These are phyloP conservation scores for Isoperla grammatica DNA, from an alignment of 2,888 invertebrate species.

Conservation along the genomic window DNA sequence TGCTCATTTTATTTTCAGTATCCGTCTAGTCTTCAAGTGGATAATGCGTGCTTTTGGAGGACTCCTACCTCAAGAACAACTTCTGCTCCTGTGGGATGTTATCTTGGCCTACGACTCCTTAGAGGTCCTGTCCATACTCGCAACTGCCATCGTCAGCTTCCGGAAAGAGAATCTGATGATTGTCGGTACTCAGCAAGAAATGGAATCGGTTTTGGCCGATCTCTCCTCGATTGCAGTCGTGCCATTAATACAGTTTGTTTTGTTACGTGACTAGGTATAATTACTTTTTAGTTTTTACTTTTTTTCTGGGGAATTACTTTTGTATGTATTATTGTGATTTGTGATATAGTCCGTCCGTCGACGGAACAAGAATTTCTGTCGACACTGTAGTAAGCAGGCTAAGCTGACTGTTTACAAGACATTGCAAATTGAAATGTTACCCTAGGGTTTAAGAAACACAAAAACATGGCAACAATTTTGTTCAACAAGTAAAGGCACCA, in stretches of 20 bases:
- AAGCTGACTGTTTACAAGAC: too few relatives aligned
- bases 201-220: slow-evolving; percentile 83
- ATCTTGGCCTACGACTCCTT: slow-evolving; percentile 87
- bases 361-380: too few relatives aligned
- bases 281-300: too few relatives aligned
- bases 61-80: slow-evolving; percentile 85
- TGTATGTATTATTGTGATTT: too few relatives aligned
- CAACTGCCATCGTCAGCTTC: slow-evolving; percentile 78
- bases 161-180: slow-evolving; percentile 78
- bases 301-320: too few relatives aligned
- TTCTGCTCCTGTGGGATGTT: slow-evolving; percentile 89
- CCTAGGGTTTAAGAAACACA: too few relatives aligned
- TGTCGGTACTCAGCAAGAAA: slow-evolving; percentile 65
- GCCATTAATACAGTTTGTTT: slow-evolving; percentile 73
- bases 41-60: slow-evolving; percentile 94
- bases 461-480: too few relatives aligned
- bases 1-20: slow-evolving; percentile 50
- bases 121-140: slow-evolving; percentile 81
- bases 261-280: slow-evolving; percentile 56
- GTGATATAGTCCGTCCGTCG: too few relatives aligned
- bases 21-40: slow-evolving; percentile 93
- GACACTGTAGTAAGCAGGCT: too few relatives aligned
- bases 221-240: slow-evolving; percentile 81
- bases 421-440: too few relatives aligned
- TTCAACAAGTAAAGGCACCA: too few relatives aligned